phyloP scores from a whole-genome alignment of 2,113 vertebrate genomes.

The Ellobius talpinus region DNA sequence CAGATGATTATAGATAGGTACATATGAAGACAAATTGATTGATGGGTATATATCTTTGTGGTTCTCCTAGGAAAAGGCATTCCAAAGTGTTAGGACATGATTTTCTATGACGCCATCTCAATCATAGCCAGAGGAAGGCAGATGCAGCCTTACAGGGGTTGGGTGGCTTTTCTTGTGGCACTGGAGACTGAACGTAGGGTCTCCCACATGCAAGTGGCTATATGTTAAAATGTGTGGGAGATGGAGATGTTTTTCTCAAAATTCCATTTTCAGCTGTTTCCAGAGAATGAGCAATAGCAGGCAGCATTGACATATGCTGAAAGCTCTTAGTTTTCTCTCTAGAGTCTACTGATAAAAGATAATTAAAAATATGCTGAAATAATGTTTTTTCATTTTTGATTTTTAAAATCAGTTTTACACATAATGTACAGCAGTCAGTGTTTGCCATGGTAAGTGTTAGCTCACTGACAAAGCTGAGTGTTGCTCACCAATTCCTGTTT shows the following conservation, averaged over 20 bases:
- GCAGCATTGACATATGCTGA: background rate
- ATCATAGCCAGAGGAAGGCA: background rate
- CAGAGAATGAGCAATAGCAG: background rate
- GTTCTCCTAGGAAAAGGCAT: background rate
- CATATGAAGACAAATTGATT: background rate
- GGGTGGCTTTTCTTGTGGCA: background rate
- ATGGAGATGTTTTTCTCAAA: background rate
- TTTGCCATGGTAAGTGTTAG: background rate
- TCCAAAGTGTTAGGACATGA: background rate
- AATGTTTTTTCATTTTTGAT: background rate
- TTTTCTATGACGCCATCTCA: background rate
- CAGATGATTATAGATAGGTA: background rate
- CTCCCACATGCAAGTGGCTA: background rate
- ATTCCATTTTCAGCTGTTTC: background rate
- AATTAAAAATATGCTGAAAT: background rate
- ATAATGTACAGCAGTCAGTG: background rate
- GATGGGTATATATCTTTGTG: background rate
- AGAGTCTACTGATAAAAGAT: background rate
- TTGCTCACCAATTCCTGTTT: background rate
- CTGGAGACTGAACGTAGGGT: background rate
- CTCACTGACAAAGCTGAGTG: background rate
- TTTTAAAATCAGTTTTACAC: background rate
- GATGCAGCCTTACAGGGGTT: background rate
- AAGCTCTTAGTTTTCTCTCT: background rate
- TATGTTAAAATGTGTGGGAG: background rate